These are phyloP conservation scores for Apotomis betuletana DNA, from an alignment of 2,888 invertebrate genomes.

Conservation along the genomic window DNA sequence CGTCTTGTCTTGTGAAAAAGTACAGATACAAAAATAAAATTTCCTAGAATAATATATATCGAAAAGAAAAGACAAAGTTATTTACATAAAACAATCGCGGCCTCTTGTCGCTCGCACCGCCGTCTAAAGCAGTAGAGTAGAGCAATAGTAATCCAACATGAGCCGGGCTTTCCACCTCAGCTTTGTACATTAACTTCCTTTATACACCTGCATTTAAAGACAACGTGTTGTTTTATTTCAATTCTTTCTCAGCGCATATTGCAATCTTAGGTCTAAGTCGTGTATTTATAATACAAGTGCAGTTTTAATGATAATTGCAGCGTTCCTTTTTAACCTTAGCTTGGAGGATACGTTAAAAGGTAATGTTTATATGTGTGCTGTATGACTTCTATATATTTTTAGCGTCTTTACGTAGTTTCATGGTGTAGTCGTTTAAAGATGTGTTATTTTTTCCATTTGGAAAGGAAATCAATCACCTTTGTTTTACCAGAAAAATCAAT, in stretches of 20 bases:
- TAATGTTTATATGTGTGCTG: neutral
- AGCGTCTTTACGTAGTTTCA: neutral
- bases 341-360: neutral
- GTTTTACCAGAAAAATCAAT: too few relatives aligned
- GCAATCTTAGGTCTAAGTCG: constrained; percentile 36
- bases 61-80: too few relatives aligned
- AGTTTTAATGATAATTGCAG: constrained; percentile 6
- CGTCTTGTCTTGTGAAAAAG: too few relatives aligned
- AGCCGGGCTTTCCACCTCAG: constrained; percentile 70
- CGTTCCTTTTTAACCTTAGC: neutral
- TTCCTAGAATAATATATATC: too few relatives aligned
- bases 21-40: too few relatives aligned
- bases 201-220: constrained; percentile 76
- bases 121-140: constrained; percentile 64
- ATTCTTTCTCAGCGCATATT: constrained; percentile 55
- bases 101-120: constrained; percentile 48
- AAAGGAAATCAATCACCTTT: too few relatives aligned
- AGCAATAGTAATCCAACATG: constrained; percentile 71
- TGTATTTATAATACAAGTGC: constrained; percentile 11
- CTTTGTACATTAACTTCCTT: constrained; percentile 78
- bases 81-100: neutral
- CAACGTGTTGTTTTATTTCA: constrained; percentile 61
- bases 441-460: too few relatives aligned
- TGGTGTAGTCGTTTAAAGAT: neutral
- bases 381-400: neutral